Percentiles rank a stretch among this genome's conserved stretches.
Evolutionary conservation across 2,113 vertebrate genomes (phyloP).

Genomic region (Daphoenositta chrysoptera): DNA sequence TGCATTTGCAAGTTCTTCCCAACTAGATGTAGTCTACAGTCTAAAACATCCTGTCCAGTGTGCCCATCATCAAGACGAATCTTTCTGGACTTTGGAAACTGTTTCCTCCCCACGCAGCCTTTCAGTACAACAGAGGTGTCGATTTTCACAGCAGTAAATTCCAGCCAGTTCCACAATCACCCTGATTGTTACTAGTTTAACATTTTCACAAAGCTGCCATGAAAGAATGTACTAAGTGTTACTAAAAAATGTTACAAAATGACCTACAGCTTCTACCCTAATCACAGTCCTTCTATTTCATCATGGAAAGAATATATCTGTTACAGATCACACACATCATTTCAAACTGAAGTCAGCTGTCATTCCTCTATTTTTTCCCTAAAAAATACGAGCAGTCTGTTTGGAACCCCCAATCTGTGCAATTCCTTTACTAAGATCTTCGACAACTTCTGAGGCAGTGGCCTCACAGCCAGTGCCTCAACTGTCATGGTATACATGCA

Average conservation of each 20-base stretch:
- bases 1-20: neutral
- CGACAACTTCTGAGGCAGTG: neutral
- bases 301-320: neutral
- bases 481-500: neutral
- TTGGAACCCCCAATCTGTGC: neutral
- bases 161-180: neutral
- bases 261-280: neutral
- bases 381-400: fast-evolving
- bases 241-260: neutral
- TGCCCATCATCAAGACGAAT: neutral
- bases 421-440: neutral
- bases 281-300: neutral
- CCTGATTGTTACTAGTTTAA: neutral
- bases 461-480: neutral
- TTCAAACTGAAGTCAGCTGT: neutral
- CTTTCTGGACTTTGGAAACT: neutral
- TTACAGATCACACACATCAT: neutral
- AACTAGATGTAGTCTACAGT: neutral
- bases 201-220: neutral
- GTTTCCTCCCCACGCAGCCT: neutral
- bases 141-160: neutral
- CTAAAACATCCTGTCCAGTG: neutral
- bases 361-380: neutral
- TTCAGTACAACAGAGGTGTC: neutral
- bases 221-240: neutral